These are phyloP conservation scores for Aphelenchoides fujianensis DNA, from an alignment of 1,140 invertebrate genomes.

Conservation along the genomic window DNA sequence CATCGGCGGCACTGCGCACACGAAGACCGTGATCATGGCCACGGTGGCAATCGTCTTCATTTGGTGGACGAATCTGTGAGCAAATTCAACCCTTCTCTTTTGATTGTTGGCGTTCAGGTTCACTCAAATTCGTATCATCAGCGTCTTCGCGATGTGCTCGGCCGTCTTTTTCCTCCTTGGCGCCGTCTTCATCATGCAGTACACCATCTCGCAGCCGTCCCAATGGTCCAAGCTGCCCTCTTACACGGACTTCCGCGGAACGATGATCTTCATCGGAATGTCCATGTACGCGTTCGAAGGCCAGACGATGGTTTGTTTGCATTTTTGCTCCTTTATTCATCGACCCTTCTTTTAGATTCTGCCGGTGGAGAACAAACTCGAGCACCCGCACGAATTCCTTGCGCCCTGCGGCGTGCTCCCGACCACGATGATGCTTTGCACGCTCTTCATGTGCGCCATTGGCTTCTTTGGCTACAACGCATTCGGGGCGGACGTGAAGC, in stretches of 20 bases:
- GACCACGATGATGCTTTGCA: slow-evolving; percentile 64
- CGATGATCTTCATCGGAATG: slow-evolving; percentile 63
- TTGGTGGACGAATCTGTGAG: slow-evolving; percentile 56
- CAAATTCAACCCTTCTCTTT: too few relatives aligned
- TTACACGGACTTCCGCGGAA: slow-evolving; percentile 54
- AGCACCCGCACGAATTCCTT: slow-evolving; percentile 63
- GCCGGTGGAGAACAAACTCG: slow-evolving; percentile 66
- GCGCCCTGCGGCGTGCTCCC: slow-evolving; percentile 64
- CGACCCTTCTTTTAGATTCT: slow-evolving; percentile 63
- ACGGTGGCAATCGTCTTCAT: slow-evolving; percentile 60
- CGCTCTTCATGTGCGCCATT: slow-evolving; percentile 63
- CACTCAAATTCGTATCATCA: slow-evolving; percentile 57
- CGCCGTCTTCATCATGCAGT: slow-evolving; percentile 64
- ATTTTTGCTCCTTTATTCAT: slow-evolving; percentile 13
- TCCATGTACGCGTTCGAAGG: slow-evolving; percentile 66
- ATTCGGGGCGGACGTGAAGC: slow-evolving; percentile 59
- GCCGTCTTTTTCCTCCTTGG: slow-evolving; percentile 61
- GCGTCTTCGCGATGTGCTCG: slow-evolving; percentile 58
- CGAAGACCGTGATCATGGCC: slow-evolving; percentile 55
- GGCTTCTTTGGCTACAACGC: slow-evolving; percentile 66
- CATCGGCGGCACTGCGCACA: slow-evolving; percentile 40
- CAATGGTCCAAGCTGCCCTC: slow-evolving; percentile 57
- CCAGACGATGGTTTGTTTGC: slow-evolving; percentile 64
- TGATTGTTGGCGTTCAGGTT: too few relatives aligned
- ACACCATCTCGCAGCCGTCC: slow-evolving; percentile 60